Conservation (phyloP, 2,113 vertebrate genomes). For the Alethe castanea region DNA sequence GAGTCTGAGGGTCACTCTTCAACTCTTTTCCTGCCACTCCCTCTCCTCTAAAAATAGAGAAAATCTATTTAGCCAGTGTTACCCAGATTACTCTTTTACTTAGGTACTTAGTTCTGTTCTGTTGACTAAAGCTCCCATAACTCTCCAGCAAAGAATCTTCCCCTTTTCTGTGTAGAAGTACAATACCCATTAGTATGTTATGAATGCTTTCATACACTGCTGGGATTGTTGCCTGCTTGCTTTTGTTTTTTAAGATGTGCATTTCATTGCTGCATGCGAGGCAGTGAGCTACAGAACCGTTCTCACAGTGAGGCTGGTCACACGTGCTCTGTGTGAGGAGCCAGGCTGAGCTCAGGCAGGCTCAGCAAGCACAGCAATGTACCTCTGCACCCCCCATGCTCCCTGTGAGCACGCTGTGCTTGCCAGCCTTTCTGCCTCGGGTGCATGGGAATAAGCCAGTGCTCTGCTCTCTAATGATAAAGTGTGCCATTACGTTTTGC, state of each 20-base stretch:
- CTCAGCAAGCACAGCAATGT: rapidly evolving
- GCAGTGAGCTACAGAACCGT: not conserved
- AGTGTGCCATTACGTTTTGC: not conserved
- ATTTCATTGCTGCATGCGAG: not conserved
- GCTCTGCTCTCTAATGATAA: not conserved
- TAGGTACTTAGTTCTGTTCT: not conserved
- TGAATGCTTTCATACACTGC: not conserved
- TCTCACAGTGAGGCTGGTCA: not conserved
- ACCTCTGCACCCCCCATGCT: rapidly evolving
- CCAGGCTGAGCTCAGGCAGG: not conserved
- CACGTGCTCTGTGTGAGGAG: rapidly evolving
- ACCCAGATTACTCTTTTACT: not conserved
- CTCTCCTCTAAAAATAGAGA: not conserved
- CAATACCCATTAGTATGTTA: not conserved
- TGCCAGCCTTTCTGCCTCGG: not conserved
- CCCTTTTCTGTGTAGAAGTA: not conserved
- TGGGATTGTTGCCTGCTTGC: not conserved
- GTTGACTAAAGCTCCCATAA: not conserved
- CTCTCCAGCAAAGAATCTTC: not conserved
- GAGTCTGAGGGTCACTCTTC: not conserved
- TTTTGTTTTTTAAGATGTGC: not conserved
- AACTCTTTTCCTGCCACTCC: rapidly evolving
- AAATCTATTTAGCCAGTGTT: not conserved
- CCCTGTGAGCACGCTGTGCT: rapidly evolving
- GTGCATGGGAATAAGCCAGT: not conserved